phyloP scores from a whole-genome alignment of 2,113 vertebrate species.

The Phylloscopus trochiloides region DNA sequence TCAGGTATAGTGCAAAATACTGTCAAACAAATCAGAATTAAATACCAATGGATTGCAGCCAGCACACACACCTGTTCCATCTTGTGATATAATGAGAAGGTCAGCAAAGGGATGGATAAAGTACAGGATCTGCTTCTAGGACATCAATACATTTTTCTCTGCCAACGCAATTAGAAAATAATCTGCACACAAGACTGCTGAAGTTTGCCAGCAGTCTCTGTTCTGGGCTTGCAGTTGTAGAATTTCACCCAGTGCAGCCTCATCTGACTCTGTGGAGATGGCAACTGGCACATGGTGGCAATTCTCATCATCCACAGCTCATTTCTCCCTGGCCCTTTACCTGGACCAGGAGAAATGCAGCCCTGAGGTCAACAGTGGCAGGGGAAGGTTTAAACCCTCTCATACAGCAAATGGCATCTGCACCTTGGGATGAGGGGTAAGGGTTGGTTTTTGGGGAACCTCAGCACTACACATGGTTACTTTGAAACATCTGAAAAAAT shows the following conservation, averaged over 20 bases:
- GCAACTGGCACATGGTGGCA: not conserved
- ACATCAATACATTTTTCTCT: not conserved
- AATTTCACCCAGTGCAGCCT: not conserved
- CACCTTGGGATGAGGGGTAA: not conserved
- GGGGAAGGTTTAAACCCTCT: not conserved
- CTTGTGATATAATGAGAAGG: not conserved
- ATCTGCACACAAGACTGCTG: not conserved
- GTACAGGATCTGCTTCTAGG: not conserved
- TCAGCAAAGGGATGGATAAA: not conserved
- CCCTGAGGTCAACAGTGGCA: not conserved
- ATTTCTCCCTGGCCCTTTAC: not conserved
- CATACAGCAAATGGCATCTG: not conserved
- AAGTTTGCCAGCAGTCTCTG: not conserved
- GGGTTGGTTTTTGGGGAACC: not conserved
- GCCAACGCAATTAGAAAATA: not conserved
- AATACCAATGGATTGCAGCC: not conserved
- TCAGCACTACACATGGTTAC: rapidly evolving
- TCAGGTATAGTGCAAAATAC: slow-evolving; percentile 74
- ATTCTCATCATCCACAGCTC: not conserved
- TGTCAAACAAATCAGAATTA: not conserved
- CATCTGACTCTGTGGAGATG: not conserved
- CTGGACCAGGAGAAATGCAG: not conserved
- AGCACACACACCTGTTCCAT: not conserved
- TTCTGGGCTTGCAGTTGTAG: not conserved
- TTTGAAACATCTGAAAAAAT: not conserved